These are phyloP conservation scores for Hirtodrosophila confusa DNA, from an alignment of 2,888 invertebrate species.

Conservation along the genomic window DNA sequence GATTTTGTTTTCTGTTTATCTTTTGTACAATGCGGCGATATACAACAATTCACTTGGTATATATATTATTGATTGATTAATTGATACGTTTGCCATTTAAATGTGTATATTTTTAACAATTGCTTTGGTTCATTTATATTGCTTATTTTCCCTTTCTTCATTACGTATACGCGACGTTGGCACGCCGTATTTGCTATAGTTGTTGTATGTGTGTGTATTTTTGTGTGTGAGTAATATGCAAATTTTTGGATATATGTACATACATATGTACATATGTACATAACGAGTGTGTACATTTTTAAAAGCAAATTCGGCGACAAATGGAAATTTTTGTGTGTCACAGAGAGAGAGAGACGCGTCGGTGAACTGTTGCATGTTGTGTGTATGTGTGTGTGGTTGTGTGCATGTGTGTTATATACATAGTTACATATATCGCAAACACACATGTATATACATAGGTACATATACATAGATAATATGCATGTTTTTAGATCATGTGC, in stretches of 20 bases:
- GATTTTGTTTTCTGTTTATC: constrained; percentile 11
- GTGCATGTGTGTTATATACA: constrained; percentile 24
- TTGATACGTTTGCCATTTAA: constrained; percentile 56
- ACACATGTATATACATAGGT: constrained; percentile 22
- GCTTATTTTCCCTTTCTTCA: constrained; percentile 34
- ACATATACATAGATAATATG: constrained; percentile 23
- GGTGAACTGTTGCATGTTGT: constrained; percentile 68
- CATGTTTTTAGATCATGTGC: constrained; percentile 79
- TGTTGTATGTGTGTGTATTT: constrained; percentile 3
- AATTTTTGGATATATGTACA: constrained; percentile 47
- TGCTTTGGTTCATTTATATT: constrained; percentile 50
- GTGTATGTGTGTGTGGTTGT: constrained; percentile 26
- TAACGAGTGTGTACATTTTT: constrained; percentile 1
- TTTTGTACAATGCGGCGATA: constrained; percentile 64
- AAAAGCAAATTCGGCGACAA: constrained; percentile 23
- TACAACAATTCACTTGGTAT: constrained; percentile 40
- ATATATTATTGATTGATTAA: constrained; percentile 49
- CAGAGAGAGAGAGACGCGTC: constrained; percentile 60
- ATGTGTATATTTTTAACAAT: constrained; percentile 64
- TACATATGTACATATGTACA: constrained; percentile 13
- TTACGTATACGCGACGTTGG: constrained; percentile 53
- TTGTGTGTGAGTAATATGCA: constrained; percentile 46
- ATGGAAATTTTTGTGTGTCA: constrained; percentile 35
- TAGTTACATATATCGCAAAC: constrained; percentile 12
- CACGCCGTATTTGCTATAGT: constrained; percentile 21